Base-by-base conservation (phyloP, 2,888 invertebrate species). In the Hypena proboscidalis region DNA sequence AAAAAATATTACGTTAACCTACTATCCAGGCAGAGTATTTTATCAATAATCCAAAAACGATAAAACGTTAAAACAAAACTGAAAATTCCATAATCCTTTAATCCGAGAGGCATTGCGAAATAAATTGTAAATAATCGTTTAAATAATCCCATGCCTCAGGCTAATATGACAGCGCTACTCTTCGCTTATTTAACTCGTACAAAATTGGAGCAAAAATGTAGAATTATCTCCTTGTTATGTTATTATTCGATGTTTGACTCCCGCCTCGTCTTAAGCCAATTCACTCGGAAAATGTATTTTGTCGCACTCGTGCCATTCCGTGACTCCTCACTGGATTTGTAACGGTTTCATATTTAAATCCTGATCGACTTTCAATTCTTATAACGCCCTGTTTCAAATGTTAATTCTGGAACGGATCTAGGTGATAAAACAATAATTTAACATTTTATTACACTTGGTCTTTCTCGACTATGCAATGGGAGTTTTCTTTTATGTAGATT, bases 201-300 rank as follows among this genome's bases (percentile, higher is more conserved):
- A 55, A 75, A 71, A 73, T 69, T 70, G 58, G 56, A 70, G 58
- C 60, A 66, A 68, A 74, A 64, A 65, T 46, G 26, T 52, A 43
- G 61, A 67, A 68, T 70, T 64, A 67, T 70, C 58, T 61, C 46
- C 63, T 65, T 68, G 64, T 65, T 62, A 52, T 64, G 55, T 67
- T 66, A 61, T 66, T 68, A 63, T 74, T 73, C 65, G 62, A 66
- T 67, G 60, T 71, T 71, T 56, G 63, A 59, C 47, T 65, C 52
- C 39, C 47, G 46, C 37, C 45, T 50, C 57, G 44, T 47, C 54
- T 57, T 46, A n/a, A 46, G 49, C 55, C 60, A 52, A 58, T 64
- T 65, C 69, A 58, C 36, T 61, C 33, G 72, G 56, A 72, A 70
- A 70, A 67, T 61, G 53, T 51, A 55, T 59, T 67, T 62, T 54